Evolutionary conservation across 2,797 vertebrate species (phyloP), one percentile per base, ranked within the genome.

Genomic region (Siniperca obscura): DNA sequence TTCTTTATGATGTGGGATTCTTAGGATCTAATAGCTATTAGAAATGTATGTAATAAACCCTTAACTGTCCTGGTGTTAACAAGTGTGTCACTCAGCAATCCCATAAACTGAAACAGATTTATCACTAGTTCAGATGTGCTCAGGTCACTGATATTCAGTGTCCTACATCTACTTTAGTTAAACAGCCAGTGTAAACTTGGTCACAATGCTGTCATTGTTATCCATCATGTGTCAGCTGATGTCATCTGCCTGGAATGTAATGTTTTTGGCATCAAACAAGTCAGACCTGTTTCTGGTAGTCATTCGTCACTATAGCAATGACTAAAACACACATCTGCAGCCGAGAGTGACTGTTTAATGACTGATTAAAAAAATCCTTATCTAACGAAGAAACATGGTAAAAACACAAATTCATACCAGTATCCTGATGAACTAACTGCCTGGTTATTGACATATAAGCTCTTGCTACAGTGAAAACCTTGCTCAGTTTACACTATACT

Each of bases 251-350:
- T 27, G 60, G 3, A 60, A 57, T 62, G 64, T 16, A 0, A 2
- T 69, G 70, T 74, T 79, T 64, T 61, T 34, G 19, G 34, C 19
- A 27, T 52, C 44, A 69, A 88, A 86, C 86, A 70, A 74, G 86
- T 83, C 80, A 22, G 78, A 81, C 88, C 69, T 64, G 81, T 78
- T 65, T 66, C 40, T 38, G 1, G 19, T 22, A 38, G 27, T 55
- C 62, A 44, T 8, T 30, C 17, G 6, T n/a, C 22, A 11, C 30
- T 34, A 38, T 53, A 7, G 14, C 30, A 52, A 16, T 5, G 3
- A 40, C 46, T 40, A 3, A 12, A 56, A 3, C 72, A 7, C 36
- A 7, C 62, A 27, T 14, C 42, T 79, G 60, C 65, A 64, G 44
- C 25, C 1, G 0, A 21, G 12, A 53, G 44, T 27, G 44, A 42